A percentile compares a stretch with the other conserved stretches of the same genome.
These are phyloP conservation scores for Rhodophaea formosa DNA, from an alignment of 2,888 invertebrate species.

Conservation along the genomic window DNA sequence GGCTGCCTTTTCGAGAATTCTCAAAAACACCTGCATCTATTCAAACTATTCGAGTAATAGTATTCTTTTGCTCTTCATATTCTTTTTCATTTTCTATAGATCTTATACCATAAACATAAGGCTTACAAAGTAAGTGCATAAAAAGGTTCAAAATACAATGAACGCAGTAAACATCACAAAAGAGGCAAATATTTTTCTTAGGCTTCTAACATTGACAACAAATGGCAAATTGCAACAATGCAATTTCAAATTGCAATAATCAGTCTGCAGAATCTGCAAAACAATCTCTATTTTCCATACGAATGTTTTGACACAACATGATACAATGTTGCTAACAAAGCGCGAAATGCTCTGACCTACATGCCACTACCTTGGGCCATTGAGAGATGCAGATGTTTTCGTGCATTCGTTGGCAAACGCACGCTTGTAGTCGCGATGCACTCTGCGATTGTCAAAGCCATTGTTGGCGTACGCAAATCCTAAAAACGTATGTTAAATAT, in stretches of 20 bases:
- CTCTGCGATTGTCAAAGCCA: neutral
- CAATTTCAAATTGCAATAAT: neutral
- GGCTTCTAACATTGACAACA: neutral
- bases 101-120: too few relatives aligned
- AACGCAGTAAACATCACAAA: too few relatives aligned
- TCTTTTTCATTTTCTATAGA: too few relatives aligned
- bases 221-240: neutral
- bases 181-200: neutral
- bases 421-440: neutral
- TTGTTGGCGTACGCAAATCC: neutral
- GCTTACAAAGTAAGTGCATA: too few relatives aligned
- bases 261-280: neutral
- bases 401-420: slow-evolving; percentile 11
- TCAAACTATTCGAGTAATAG: too few relatives aligned
- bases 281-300: neutral
- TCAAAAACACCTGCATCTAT: neutral
- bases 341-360: slow-evolving; percentile 1
- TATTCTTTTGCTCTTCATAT: too few relatives aligned
- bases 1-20: neutral
- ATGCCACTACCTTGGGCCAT: neutral
- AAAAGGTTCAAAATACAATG: too few relatives aligned
- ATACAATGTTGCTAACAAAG: neutral
- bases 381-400: slow-evolving; percentile 9
- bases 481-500: neutral
- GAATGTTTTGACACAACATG: slow-evolving; percentile 4